Conservation (phyloP, 2,888 invertebrate genomes). For the Patella pellucida region DNA sequence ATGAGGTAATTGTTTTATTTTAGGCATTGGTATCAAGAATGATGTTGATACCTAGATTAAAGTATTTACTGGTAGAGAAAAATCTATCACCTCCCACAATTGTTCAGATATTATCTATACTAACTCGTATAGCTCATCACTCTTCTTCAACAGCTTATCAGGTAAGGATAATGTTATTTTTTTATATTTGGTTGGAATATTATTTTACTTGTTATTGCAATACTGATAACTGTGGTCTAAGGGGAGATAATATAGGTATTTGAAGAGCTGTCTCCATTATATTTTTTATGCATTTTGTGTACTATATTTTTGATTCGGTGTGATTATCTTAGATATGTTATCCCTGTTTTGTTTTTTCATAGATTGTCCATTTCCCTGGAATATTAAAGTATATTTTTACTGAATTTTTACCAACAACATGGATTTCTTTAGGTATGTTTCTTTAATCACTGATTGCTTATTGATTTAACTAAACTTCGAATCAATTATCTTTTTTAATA, state of each 20-base stretch:
- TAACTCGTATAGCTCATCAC: conserved; percentile 84
- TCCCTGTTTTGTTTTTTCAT: conserved; percentile 25
- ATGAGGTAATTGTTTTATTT: background rate
- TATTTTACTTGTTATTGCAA: too few species aligned
- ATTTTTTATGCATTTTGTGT: too few species aligned
- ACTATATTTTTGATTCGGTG: too few species aligned
- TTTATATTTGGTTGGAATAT: too few species aligned
- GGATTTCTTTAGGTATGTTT: conserved; percentile 57
- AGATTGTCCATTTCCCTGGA: conserved; percentile 77
- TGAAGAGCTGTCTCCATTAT: too few species aligned
- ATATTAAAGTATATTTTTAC: conserved; percentile 75
- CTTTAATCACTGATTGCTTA: too few species aligned
- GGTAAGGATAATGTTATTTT: conserved; percentile 40
- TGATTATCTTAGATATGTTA: too few species aligned
- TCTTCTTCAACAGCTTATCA: conserved; percentile 78
- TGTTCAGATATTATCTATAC: conserved; percentile 82
- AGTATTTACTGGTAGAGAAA: conserved; percentile 82
- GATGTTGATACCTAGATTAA: conserved; percentile 81
- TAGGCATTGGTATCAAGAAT: conserved; percentile 69
- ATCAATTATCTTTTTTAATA: too few species aligned
- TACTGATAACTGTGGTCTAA: too few species aligned
- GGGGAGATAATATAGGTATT: too few species aligned
- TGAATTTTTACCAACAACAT: conserved; percentile 68
- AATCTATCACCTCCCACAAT: conserved; percentile 82
- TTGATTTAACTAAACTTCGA: too few species aligned